These are phyloP conservation scores for Drosophila imparisetae DNA, from an alignment of 2,888 invertebrate genomes.

Conservation along the genomic window DNA sequence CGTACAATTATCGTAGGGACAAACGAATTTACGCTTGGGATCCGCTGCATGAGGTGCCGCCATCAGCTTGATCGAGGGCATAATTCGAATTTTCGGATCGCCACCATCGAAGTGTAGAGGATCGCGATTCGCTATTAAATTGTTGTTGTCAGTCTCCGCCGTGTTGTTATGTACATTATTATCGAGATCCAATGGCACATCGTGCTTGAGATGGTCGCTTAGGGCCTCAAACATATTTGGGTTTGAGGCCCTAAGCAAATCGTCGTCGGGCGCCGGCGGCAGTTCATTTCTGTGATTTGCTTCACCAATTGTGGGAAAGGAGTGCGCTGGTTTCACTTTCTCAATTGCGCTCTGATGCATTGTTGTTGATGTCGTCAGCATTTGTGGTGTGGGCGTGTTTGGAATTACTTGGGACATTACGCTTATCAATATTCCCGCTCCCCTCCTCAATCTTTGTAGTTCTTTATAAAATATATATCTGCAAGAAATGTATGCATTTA, in stretches of 20 bases:
- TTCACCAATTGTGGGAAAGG: constrained; percentile 53
- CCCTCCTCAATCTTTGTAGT: constrained; percentile 1
- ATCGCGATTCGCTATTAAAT: constrained; percentile 45
- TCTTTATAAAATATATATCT: constrained; percentile 27
- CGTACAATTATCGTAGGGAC: constrained; percentile 81
- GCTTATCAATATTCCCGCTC: constrained; percentile 19
- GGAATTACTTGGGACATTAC: constrained; percentile 76
- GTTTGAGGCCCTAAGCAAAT: constrained; percentile 61
- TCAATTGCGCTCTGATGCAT: constrained; percentile 56
- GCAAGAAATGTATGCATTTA: constrained; percentile 22
- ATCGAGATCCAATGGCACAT: constrained; percentile 70
- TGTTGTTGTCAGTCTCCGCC: constrained; percentile 64
- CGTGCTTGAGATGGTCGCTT: constrained; percentile 58
- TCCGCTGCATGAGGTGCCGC: constrained; percentile 70
- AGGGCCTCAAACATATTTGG: constrained; percentile 51
- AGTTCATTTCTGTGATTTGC: constrained; percentile 51
- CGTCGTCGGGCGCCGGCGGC: constrained; percentile 41
- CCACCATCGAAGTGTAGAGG: constrained; percentile 31
- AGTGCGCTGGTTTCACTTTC: constrained; percentile 56
- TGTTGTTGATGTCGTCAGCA: constrained; percentile 77
- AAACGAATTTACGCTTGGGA: constrained; percentile 79
- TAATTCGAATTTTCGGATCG: constrained; percentile 75
- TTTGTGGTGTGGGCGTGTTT: constrained; percentile 79
- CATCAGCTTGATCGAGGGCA: constrained; percentile 78
- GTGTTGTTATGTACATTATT: constrained; percentile 64